Evolutionary conservation across 2,113 vertebrate genomes (phyloP), one percentile per base, ranked within the genome.

Genomic region (Eonycteris spelaea): DNA sequence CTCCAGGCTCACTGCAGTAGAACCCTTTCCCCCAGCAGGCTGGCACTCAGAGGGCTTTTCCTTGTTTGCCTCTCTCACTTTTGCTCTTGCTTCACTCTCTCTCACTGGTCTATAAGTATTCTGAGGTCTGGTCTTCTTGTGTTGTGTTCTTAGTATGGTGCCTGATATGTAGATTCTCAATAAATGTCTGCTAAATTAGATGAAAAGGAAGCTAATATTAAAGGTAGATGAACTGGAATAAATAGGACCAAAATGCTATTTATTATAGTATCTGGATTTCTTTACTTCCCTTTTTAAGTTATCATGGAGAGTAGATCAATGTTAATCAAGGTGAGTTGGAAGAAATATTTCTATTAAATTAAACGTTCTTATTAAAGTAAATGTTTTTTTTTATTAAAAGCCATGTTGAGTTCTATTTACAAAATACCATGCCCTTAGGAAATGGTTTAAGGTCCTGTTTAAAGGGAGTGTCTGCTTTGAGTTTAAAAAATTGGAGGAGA

Each of bases 151-250:
- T 57, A 15, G 13, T 26, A 16, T 33, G 45, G 57, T 21, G n/a
- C 40, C 59, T 18, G 13, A 51, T n/a, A 77, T 7, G 19, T 71
- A 45, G 30, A n/a, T 55, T 68, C 89, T 94, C 19, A 55, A 26
- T 21, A 78, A 82, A 89, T 55, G 9, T 80, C 65, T 48, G 33
- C 33, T 55, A 51, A 61, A 65, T 45, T 75, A 90, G 16, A 75
- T 51, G 43, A 68, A 88, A 95, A 91, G 86, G 55, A 85, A 85
- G n/a, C 30, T 88, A 85, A 68, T 18, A 26, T 61, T 74, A 91
- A 92, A 85, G 75, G 26, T 40, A 35, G 15, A n/a, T 40, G 55
- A 86, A 45, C 55, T 53, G 70, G 65, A 86, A 59, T 35, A 59
- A 83, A 45, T 91, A 24, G 28, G 73, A n/a, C 19, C 5, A 57